A percentile compares a stretch with the other conserved stretches of the same genome.
Conservation (phyloP, 2,797 vertebrate genomes). For the Halcyon leucocephala region DNA sequence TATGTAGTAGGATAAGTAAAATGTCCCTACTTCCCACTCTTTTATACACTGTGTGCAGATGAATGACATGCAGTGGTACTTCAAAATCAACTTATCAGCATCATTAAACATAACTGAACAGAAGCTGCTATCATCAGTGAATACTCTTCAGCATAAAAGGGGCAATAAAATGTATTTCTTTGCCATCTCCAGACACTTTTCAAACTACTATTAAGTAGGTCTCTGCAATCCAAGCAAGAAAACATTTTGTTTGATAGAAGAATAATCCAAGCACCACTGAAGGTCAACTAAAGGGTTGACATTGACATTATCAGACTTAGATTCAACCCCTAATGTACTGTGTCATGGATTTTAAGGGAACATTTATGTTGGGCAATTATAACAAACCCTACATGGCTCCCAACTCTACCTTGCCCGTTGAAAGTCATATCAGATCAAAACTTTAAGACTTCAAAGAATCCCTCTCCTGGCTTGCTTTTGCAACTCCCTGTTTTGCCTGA, state of each 20-base stretch:
- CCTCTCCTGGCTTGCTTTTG: neutral
- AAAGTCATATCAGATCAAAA: slow-evolving; percentile 2
- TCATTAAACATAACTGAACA: slow-evolving; percentile 6
- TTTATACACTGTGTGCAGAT: neutral
- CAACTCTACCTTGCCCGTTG: neutral
- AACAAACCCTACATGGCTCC: neutral
- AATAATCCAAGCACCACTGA: neutral
- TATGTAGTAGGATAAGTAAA: neutral
- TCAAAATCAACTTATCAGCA: neutral
- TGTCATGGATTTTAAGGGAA: neutral
- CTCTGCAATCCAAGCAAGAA: neutral
- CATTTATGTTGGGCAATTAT: neutral
- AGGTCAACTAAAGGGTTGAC: neutral
- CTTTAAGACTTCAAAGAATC: neutral
- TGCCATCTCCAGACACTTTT: neutral
- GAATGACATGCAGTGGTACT: neutral
- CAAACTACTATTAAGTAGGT: neutral
- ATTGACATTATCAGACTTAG: neutral
- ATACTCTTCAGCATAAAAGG: neutral
- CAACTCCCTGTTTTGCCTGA: neutral
- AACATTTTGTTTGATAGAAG: neutral
- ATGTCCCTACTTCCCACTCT: neutral
- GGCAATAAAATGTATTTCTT: neutral
- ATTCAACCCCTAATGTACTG: neutral
- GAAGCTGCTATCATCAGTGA: neutral